Percentiles rank a stretch among this genome's conserved stretches.
Conservation (phyloP, 2,113 vertebrate species). For the Triplophysa rosa region DNA sequence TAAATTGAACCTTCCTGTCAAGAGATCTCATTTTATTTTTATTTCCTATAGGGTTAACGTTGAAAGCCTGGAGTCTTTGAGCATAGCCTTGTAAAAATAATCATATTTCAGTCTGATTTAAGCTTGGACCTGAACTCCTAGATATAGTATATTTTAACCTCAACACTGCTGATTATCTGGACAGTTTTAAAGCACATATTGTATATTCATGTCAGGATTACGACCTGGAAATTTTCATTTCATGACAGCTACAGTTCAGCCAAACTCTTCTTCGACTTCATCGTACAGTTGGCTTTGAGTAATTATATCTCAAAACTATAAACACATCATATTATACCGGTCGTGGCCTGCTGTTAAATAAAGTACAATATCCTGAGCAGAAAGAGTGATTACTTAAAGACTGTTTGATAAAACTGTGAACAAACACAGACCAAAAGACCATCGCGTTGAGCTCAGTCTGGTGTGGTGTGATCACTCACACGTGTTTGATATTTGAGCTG, state of each 20-base stretch:
- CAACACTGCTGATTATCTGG: slow-evolving; percentile 68
- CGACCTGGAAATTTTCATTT: slow-evolving; percentile 69
- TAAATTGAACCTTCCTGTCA: too few relatives aligned
- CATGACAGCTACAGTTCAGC: slow-evolving; percentile 54
- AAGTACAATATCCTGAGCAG: slow-evolving; percentile 40
- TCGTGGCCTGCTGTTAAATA: slow-evolving; percentile 28
- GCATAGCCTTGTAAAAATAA: neutral
- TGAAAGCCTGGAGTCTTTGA: too few relatives aligned
- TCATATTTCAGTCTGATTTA: neutral
- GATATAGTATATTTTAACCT: slow-evolving; percentile 53
- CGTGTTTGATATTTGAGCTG: slow-evolving; percentile 23
- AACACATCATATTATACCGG: slow-evolving; percentile 36
- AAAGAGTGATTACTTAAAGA: slow-evolving; percentile 53
- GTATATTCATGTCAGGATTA: slow-evolving; percentile 68
- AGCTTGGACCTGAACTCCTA: neutral
- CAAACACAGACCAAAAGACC: slow-evolving; percentile 32
- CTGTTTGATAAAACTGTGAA: slow-evolving; percentile 38
- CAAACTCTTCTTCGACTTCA: slow-evolving; percentile 57
- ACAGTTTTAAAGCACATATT: slow-evolving; percentile 63
- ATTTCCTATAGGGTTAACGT: too few relatives aligned
- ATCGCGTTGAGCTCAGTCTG: slow-evolving; percentile 6
- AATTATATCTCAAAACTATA: slow-evolving; percentile 48
- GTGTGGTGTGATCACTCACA: neutral
- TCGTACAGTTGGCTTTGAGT: slow-evolving; percentile 36
- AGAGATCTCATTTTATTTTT: too few relatives aligned